phyloP scores from a whole-genome alignment of 2,797 vertebrate species.

The Nannoperca obscura region DNA sequence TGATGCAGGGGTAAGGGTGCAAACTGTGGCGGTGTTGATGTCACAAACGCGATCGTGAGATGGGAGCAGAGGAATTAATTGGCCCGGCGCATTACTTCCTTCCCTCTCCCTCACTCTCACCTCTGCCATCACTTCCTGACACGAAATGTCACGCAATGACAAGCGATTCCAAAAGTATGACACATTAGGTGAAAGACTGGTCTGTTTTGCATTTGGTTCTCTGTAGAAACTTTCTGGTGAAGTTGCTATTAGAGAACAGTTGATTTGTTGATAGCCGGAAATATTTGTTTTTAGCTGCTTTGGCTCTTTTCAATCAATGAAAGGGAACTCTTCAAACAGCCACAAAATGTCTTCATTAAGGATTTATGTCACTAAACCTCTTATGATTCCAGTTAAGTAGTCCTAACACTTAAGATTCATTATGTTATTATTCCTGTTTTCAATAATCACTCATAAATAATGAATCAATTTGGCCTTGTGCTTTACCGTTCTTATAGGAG shows the following conservation, averaged over 20 bases:
- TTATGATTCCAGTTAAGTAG: constrained; percentile 29
- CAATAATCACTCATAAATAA: constrained; percentile 45
- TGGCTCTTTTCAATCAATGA: constrained; percentile 14
- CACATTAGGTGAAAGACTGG: background rate
- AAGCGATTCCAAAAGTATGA: background rate
- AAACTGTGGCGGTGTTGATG: constrained; percentile 58
- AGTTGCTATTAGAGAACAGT: constrained; percentile 3
- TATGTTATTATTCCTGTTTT: constrained; percentile 40
- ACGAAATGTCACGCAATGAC: constrained; percentile 60
- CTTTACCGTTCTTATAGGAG: constrained; percentile 23
- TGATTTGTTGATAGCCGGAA: background rate
- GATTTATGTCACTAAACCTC: constrained; percentile 34
- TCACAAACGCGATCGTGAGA: constrained; percentile 57
- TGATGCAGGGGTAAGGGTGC: constrained; percentile 62
- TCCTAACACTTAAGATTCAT: constrained; percentile 34
- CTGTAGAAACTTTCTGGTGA: background rate
- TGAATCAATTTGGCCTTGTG: constrained; percentile 10
- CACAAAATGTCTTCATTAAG: constrained; percentile 19
- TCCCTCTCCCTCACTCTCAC: constrained; percentile 35
- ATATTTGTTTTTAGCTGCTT: constrained; percentile 13
- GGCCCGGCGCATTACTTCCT: constrained; percentile 42
- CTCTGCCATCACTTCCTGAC: constrained; percentile 50
- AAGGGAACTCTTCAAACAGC: constrained; percentile 21
- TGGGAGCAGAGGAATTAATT: constrained; percentile 67
- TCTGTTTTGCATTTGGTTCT: background rate